Base-by-base conservation (phyloP, 2,797 vertebrate species). In the Pteronotus mesoamericanus region DNA sequence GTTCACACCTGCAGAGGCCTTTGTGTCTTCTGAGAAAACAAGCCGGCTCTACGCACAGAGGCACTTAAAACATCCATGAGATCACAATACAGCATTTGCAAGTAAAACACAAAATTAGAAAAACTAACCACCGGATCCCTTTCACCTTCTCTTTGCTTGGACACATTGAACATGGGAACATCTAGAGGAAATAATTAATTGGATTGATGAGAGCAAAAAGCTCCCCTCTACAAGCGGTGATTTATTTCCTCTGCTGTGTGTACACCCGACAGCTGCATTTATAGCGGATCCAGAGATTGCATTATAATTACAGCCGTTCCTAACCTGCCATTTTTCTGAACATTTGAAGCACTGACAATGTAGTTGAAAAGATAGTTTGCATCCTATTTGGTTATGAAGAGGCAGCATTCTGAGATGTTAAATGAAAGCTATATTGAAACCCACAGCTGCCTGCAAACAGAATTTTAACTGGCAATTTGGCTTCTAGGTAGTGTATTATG, bases 381-480 rank as follows among this genome's bases (percentile, higher is more conserved):
- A 44, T 93, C 66, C 26, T 16, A 44, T 68, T 46, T 79, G 34
- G 55, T 86, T 78, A 89, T 4, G 15, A 89, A 79, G 66, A 94
- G n/a, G n/a, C 29, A 68, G 21, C 6, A 5, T 61, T 79, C 86
- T 39, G 16, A n/a, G 59, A 55, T 61, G 51, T 53, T 69, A 91
- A 95, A 61, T 32, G 59, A 88, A 75, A 94, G 77, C 21, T 79
- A 19, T 59, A 61, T 59, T 74, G 61, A 86, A 94, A 86, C 57
- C 18, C 2, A 83, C 15, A 80, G 44, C 91, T 95, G 94, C 84
- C 79, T 57, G 83, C 75, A 96, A 96, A 95, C 83, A 97, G 94
- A 96, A 94, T 93, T 95, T 91, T 95, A 95, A 95, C 91, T 61
- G 89, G 83, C 83, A 96, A 83, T 95, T 97, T 91, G 64, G 89